phyloP scores from a whole-genome alignment of 2,888 invertebrate species.

The Oeneis ivallda region DNA sequence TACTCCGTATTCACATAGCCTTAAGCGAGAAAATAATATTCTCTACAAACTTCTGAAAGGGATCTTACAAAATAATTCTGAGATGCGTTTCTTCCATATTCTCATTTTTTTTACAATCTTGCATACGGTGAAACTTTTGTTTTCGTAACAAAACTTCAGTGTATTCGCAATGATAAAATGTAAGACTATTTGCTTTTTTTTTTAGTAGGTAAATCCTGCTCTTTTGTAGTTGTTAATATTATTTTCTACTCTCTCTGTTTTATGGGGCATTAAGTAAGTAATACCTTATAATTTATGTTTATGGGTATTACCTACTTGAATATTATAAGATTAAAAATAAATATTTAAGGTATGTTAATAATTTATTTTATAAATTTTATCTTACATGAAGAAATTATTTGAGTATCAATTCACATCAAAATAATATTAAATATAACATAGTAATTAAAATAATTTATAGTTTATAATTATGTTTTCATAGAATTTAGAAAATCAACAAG shows the following conservation, averaged over 20 bases:
- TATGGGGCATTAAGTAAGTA: too few relatives aligned
- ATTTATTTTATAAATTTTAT: slow-evolving; percentile 3
- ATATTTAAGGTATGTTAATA: neutral
- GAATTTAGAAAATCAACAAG: slow-evolving; percentile 7
- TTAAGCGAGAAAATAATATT: slow-evolving; percentile 9
- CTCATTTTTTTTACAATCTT: slow-evolving; percentile 18
- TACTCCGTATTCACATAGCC: slow-evolving; percentile 13
- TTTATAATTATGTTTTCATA: neutral
- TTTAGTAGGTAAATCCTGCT: neutral
- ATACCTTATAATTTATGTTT: too few relatives aligned
- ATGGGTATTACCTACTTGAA: too few relatives aligned
- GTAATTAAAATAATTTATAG: neutral
- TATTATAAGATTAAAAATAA: too few relatives aligned
- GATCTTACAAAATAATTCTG: slow-evolving; percentile 19
- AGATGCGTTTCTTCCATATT: slow-evolving; percentile 23
- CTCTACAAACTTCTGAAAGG: slow-evolving; percentile 13
- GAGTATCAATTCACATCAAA: neutral
- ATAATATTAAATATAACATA: slow-evolving; percentile 3
- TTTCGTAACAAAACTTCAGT: slow-evolving; percentile 20
- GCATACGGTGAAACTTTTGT: slow-evolving; percentile 21
- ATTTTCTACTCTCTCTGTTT: neutral
- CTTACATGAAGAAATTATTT: neutral
- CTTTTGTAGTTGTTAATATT: neutral
- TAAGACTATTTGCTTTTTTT: neutral
- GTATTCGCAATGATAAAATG: neutral